Conservation (phyloP, 2,113 vertebrate species). For the Anser cygnoides region DNA sequence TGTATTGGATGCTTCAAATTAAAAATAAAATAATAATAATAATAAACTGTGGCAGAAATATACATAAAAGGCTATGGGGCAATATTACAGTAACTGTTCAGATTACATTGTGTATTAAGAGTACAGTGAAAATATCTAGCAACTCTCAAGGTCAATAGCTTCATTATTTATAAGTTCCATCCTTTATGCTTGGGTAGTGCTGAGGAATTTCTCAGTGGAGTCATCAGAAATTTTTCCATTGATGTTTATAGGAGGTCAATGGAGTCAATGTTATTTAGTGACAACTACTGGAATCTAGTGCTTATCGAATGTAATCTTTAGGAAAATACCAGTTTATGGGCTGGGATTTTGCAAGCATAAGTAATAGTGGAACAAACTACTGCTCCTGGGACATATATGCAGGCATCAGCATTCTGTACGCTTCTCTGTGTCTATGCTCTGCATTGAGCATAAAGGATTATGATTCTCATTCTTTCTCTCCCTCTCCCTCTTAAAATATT, state of each 20-base stretch:
- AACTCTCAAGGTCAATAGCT: neutral
- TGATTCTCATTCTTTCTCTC: neutral
- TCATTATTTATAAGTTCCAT: neutral
- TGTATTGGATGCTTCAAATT: neutral
- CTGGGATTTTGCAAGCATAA: neutral
- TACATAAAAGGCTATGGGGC: neutral
- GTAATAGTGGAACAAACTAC: neutral
- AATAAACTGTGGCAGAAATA: neutral
- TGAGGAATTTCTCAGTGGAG: neutral
- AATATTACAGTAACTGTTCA: neutral
- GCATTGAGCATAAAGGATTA: neutral
- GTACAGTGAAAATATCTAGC: neutral
- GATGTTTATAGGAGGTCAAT: neutral
- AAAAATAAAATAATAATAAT: neutral
- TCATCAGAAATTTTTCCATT: neutral
- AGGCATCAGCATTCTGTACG: neutral
- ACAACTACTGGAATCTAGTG: neutral
- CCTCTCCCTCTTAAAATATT: neutral
- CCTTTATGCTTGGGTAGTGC: neutral
- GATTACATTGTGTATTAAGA: neutral
- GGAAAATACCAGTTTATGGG: neutral
- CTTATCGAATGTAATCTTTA: neutral
- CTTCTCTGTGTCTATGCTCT: neutral
- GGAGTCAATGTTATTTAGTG: neutral
- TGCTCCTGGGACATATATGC: neutral